Base-by-base conservation (phyloP, 2,888 invertebrate species). In the Drosophila pseudotakahashii region DNA sequence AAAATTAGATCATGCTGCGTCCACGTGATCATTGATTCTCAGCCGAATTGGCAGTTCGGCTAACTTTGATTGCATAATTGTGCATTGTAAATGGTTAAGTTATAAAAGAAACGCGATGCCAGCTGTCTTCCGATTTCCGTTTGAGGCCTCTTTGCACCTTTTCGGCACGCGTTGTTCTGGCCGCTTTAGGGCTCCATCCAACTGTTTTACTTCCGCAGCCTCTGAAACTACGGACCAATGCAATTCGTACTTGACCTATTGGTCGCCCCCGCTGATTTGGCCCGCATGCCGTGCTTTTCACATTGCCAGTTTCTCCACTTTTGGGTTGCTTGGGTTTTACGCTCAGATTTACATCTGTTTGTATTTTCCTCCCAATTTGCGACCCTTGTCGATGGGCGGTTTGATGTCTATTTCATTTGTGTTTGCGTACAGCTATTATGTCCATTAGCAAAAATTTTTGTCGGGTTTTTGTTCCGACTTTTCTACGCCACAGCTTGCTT, bases 281-380 rank as follows among this genome's bases (percentile, higher is more conserved):
- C 60, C 64, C 84, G 75, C 83, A 78, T 79, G 88, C 77, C 67
- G 82, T 48, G 83, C 81, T 79, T 84, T 79, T 84, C 51, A 64
- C 85, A 77, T 67, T 53, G 62, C 71, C 75, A 41, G 51, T 51
- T 48, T 59, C 62, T 48, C 60, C 74, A 76, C 73, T 70, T 76
- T 76, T 79, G 75, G 60, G 64, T 73, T 76, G 63, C 70, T 88
- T 70, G 86, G 86, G 88, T 84, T 78, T 82, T 81, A 78, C 78
- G 75, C 74, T 69, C 69, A 77, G 83, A 86, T 88, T 89, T 88
- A 86, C 88, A 88, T 89, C 88, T 88, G 88, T 80, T 88, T 81
- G 78, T 71, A 89, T 88, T 89, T 81, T 69, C 36, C 57, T 54
- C 37, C 57, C 41, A 41, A 45, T 26, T 16, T 45, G 45, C 52